Percentiles rank a stretch among this genome's conserved stretches.
phyloP scores from a whole-genome alignment of 2,888 invertebrate species.

The Steinernema carpocapsae region DNA sequence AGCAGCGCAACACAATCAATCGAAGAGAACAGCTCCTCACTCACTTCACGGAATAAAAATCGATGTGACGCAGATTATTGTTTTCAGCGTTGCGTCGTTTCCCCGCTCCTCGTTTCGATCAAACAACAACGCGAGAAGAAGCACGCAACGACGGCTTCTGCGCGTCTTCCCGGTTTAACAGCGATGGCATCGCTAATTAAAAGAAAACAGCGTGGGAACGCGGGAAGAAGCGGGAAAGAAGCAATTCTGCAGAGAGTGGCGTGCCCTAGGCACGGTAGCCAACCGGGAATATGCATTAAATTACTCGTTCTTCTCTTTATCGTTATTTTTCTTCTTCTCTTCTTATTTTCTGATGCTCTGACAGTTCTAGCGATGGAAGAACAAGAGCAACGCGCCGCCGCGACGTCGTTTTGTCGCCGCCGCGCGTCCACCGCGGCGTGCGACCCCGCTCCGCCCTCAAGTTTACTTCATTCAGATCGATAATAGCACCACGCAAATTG shows the following conservation, averaged over 20 bases:
- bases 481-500: slow-evolving; percentile 34
- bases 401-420: slow-evolving; percentile 31
- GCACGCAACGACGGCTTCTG: no score
- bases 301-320: slow-evolving; percentile 5
- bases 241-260: no score
- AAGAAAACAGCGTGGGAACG: background rate
- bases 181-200: background rate
- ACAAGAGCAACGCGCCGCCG: slow-evolving; percentile 29
- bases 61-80: background rate
- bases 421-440: slow-evolving; percentile 7
- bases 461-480: slow-evolving; percentile 32
- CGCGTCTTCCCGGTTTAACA: no score
- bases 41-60: slow-evolving; percentile 25
- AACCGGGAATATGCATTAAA: background rate
- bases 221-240: no score
- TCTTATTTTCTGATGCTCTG: slow-evolving; percentile 29
- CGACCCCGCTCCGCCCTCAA: slow-evolving; percentile 25
- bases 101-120: no score
- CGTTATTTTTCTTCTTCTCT: slow-evolving; percentile 9
- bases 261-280: background rate
- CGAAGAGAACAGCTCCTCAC: slow-evolving; percentile 8
- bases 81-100: no score
- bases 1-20: slow-evolving; percentile 29
- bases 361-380: slow-evolving; percentile 14
- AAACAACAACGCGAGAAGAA: no score